Evolutionary conservation across 1,140 invertebrate genomes (phyloP), one percentile per base, ranked within the genome.

Genomic region (Drosophila repletoides): DNA sequence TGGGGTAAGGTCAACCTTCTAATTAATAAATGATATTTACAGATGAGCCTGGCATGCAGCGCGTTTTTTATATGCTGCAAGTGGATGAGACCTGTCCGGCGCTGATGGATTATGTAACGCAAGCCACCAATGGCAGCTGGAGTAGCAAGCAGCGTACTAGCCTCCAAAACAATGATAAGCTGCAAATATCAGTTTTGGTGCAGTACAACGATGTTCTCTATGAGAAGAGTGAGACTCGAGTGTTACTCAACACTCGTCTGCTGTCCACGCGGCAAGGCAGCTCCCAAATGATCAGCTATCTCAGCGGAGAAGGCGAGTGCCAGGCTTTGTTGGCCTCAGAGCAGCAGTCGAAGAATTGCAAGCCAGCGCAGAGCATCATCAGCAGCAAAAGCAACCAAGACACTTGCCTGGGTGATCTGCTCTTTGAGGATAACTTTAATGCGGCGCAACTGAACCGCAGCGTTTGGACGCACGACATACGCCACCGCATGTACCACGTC

Each of bases 341-440:
- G 15, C 28, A 67, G 28, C 36, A 65, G 4, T 9, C 17, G 0
- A 75, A 68, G 4, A 17, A 7, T 0, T 86, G 81, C 33, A 65
- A 56, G 5, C 38, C 60, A 1, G 38, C 76, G 1, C 52, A 52
- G 10, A 86, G 63, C 14, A 58, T 71, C 10, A 45, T 66, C 3
- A 58, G 9, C 21, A 49, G 7, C 29, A 58, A 7, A 17, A 49
- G 7, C 29, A 58, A 49, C 0, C 61, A 43, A 3, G 46, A 15
- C 2, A 66, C 34, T 5, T 88, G 84, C 9, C 43, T 59, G 19
- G 86, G 72, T 5, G 84, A 80, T 1, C 53, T 88, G n/a, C 38
- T 88, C 3, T 88, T 88, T 14, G 75, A 88, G 34, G 84, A 88
- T 17, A 70, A 84, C 48, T 88, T 88, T 15, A 49, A 55, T 22